phyloP scores from a whole-genome alignment of 1,140 invertebrate genomes.

The Venturia canescens region DNA sequence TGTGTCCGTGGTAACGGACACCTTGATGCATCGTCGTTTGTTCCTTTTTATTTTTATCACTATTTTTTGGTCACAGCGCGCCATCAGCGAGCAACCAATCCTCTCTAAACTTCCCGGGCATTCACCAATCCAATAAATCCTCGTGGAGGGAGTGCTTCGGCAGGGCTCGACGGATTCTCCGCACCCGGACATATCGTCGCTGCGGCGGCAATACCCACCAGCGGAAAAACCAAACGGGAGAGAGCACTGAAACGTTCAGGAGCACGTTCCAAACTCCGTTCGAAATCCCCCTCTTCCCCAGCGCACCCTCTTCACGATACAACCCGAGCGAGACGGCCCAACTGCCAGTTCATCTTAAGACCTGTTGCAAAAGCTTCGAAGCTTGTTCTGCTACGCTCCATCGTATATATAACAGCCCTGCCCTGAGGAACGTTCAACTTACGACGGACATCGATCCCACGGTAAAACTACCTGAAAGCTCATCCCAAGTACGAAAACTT shows the following conservation, averaged over 20 bases:
- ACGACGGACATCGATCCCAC: background rate
- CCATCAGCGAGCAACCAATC: background rate
- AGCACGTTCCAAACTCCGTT: conserved; percentile 25
- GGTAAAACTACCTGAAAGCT: background rate
- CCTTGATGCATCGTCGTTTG: conserved; percentile 18
- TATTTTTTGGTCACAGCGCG: background rate
- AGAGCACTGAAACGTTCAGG: conserved; percentile 9
- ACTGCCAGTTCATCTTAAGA: conserved; percentile 26
- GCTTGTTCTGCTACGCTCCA: background rate
- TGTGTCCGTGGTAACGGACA: background rate
- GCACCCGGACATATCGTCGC: background rate
- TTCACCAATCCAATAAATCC: conserved; percentile 31
- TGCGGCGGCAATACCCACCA: background rate
- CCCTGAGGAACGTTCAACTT: background rate
- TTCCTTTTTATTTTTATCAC: background rate
- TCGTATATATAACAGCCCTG: no score
- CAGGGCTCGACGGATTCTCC: background rate
- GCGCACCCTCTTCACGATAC: background rate
- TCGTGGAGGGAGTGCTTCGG: background rate
- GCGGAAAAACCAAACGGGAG: background rate
- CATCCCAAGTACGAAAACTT: background rate
- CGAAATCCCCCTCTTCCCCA: background rate
- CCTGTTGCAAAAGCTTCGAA: conserved; percentile 28
- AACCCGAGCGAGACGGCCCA: background rate
- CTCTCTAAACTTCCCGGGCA: background rate